Evolutionary conservation across 2,888 invertebrate genomes (phyloP).

Genomic region (Eupithecia exiguata): DNA sequence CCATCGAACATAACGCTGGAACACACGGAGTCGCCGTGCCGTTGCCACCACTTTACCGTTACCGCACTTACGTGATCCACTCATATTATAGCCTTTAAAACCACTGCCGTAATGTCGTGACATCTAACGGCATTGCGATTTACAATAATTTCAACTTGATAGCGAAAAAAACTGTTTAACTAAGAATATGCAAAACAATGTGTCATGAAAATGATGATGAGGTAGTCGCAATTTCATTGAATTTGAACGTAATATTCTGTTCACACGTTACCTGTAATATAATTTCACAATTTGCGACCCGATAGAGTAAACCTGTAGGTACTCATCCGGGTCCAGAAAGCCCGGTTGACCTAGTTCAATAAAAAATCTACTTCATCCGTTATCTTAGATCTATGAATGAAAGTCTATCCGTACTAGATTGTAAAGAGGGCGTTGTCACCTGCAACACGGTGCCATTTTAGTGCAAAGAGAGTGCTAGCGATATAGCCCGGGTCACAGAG

Average conservation of each 20-base stretch:
- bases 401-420: background rate
- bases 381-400: background rate
- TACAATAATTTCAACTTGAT: background rate
- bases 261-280: background rate
- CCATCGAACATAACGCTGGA: constrained; percentile 74
- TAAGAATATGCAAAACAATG: background rate
- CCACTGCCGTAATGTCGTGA: constrained; percentile 27
- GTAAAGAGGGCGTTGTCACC: constrained; percentile 1
- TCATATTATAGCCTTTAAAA: constrained; percentile 49
- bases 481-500: background rate
- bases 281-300: background rate
- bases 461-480: background rate
- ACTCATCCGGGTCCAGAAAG: background rate
- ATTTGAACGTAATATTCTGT: background rate
- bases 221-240: background rate
- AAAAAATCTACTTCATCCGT: background rate
- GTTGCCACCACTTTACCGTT: constrained; percentile 52
- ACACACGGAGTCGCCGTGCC: constrained; percentile 69
- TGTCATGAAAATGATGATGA: background rate
- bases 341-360: background rate
- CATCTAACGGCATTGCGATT: background rate
- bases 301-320: background rate
- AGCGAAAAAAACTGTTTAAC: background rate
- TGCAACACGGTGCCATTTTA: background rate
- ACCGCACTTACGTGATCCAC: constrained; percentile 54